phyloP scores from a whole-genome alignment of 2,797 vertebrate genomes.

The Oreonectes daqikongensis region DNA sequence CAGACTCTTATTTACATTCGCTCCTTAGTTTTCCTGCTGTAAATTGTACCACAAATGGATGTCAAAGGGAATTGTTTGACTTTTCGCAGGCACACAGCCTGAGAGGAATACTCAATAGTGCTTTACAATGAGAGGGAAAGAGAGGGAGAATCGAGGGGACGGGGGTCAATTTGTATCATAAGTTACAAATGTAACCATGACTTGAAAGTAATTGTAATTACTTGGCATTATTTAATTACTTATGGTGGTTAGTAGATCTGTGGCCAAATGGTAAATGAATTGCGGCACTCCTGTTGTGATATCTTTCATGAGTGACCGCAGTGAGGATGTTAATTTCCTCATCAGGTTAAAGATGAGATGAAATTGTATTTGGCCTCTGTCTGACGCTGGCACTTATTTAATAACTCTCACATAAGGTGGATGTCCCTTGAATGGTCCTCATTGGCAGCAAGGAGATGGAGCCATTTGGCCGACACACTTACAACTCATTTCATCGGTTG shows the following conservation, averaged over 20 bases:
- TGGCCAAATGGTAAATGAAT: slow-evolving; percentile 76
- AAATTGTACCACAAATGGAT: slow-evolving; percentile 63
- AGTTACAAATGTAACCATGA: slow-evolving; percentile 77
- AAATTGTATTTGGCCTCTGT: slow-evolving; percentile 50
- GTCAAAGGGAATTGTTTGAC: slow-evolving; percentile 44
- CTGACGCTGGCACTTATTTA: slow-evolving; percentile 41
- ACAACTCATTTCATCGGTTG: neutral
- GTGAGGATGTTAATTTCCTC: slow-evolving; percentile 74
- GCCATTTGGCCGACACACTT: slow-evolving; percentile 2
- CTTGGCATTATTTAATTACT: slow-evolving; percentile 79
- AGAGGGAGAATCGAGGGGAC: slow-evolving; percentile 29
- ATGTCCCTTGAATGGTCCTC: slow-evolving; percentile 22
- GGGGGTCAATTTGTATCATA: slow-evolving; percentile 78
- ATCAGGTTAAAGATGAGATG: slow-evolving; percentile 71
- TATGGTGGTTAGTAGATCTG: slow-evolving; percentile 75
- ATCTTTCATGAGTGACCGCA: slow-evolving; percentile 71
- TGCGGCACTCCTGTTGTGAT: slow-evolving; percentile 64
- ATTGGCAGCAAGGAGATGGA: neutral
- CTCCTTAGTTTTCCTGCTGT: slow-evolving; percentile 43
- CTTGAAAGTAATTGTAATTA: slow-evolving; percentile 76
- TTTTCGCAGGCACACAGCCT: slow-evolving; percentile 18
- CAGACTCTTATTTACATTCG: slow-evolving; percentile 46
- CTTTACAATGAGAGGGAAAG: slow-evolving; percentile 26
- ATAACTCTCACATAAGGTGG: slow-evolving; percentile 44
- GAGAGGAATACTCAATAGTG: slow-evolving; percentile 25